Evolutionary conservation across 2,888 invertebrate species (phyloP).

Genomic region (Dasypolia templi): DNA sequence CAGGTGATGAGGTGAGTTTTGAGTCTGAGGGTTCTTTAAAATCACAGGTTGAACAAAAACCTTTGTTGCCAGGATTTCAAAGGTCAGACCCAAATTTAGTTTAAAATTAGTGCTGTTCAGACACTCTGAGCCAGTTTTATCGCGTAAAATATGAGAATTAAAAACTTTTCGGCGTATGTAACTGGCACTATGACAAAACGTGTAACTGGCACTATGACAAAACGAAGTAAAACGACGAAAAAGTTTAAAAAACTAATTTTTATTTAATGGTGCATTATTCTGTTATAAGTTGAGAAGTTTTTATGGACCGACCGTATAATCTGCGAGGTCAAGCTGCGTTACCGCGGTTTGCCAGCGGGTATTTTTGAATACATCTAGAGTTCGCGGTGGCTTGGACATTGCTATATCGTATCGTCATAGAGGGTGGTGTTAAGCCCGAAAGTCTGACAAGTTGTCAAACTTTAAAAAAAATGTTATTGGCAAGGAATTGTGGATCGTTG

Average conservation of each 20-base stretch:
- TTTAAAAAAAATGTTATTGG: neutral
- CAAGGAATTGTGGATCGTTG: neutral
- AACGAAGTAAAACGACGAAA: no score
- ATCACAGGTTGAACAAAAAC: neutral
- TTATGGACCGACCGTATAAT: constrained; percentile 4
- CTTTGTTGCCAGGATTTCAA: neutral
- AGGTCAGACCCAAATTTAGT: neutral
- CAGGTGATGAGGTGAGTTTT: no score
- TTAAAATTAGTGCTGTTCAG: neutral
- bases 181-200: constrained; percentile 32
- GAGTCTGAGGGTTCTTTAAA: neutral
- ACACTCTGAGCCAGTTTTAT: neutral
- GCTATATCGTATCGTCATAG: no score
- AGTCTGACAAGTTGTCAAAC: neutral
- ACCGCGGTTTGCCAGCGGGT: no score
- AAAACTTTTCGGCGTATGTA: constrained; percentile 23
- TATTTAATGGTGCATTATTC: constrained; percentile 20
- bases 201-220: constrained; percentile 32
- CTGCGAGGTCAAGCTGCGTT: neutral
- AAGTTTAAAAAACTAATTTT: constrained; percentile 15
- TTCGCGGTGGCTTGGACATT: neutral
- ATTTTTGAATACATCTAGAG: neutral
- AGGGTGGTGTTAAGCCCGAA: neutral
- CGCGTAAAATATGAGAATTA: constrained; percentile 38
- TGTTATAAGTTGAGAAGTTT: constrained; percentile 7